phyloP scores from a whole-genome alignment of 2,113 vertebrate species.

The Lampris incognitus region DNA sequence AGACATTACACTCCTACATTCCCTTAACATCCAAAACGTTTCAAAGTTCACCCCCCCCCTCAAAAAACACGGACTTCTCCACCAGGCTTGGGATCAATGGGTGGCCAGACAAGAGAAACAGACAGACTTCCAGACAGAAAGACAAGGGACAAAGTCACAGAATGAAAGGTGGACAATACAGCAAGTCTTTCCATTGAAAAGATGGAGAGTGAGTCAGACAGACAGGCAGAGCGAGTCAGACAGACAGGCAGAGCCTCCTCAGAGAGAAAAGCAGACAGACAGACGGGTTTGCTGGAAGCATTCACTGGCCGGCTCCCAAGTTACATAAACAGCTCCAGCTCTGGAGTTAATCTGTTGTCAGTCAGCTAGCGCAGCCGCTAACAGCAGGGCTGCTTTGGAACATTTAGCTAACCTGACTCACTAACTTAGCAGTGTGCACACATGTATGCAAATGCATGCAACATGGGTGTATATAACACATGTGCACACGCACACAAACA shows the following conservation, averaged over 20 bases:
- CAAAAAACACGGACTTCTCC: no score
- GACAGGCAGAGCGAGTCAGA: conserved; percentile 11
- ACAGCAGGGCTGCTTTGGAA: conserved; percentile 61
- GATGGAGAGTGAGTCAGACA: conserved; percentile 40
- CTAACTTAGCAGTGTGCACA: conserved; percentile 24
- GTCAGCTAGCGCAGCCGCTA: conserved; percentile 52
- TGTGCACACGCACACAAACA: not conserved
- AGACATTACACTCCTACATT: conserved; percentile 70
- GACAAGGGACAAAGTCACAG: conserved; percentile 5
- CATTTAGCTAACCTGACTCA: conserved; percentile 58
- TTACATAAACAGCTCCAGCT: conserved; percentile 75
- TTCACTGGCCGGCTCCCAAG: conserved; percentile 65
- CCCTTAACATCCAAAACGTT: conserved; percentile 66
- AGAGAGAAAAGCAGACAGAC: conserved; percentile 37
- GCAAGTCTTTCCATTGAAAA: conserved; percentile 37
- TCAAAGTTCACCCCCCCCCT: conserved; percentile 55
- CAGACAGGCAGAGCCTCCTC: conserved; percentile 31
- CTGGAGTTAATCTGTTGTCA: conserved; percentile 69
- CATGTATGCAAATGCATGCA: not conserved
- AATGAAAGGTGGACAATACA: conserved; percentile 27
- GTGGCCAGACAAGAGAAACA: not conserved
- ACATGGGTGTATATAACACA: not conserved
- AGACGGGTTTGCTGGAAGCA: conserved; percentile 53
- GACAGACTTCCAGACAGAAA: conserved; percentile 35
- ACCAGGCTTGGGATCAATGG: no score